Conservation (phyloP, 2,888 invertebrate species). For the Acleris cristana region DNA sequence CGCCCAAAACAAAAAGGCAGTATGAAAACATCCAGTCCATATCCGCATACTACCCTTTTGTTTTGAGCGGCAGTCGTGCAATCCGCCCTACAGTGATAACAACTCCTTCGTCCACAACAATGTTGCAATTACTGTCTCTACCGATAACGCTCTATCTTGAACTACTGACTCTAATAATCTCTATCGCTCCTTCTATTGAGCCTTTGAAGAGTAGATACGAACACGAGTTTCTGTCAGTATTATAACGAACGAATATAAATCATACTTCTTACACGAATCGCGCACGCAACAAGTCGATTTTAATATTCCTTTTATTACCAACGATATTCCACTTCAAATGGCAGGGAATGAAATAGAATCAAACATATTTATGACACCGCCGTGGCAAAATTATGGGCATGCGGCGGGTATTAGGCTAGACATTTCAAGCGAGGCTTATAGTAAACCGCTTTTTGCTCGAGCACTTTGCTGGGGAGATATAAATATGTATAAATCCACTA, state of each 20-base stretch:
- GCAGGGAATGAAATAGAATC: constrained; percentile 47
- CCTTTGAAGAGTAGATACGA: background rate
- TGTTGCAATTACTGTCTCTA: constrained; percentile 22
- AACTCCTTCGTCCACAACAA: constrained; percentile 4
- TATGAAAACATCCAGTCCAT: no score
- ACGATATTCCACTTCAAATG: constrained; percentile 50
- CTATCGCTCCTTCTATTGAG: background rate
- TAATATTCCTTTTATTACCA: constrained; percentile 51
- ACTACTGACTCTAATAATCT: constrained; percentile 19
- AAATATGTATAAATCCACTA: constrained; percentile 45
- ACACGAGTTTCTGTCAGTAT: constrained; percentile 13
- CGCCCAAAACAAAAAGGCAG: no score
- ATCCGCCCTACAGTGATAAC: constrained; percentile 42
- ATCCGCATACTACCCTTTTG: no score
- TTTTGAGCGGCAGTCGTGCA: constrained; percentile 25
- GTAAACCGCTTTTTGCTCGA: constrained; percentile 55
- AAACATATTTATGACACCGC: constrained; percentile 48
- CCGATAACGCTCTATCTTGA: constrained; percentile 27
- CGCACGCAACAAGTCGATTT: constrained; percentile 43
- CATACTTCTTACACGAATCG: constrained; percentile 27
- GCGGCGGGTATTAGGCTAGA: constrained; percentile 45
- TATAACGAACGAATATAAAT: constrained; percentile 13
- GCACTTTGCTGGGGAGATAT: constrained; percentile 44
- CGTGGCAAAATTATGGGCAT: constrained; percentile 49
- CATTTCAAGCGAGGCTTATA: constrained; percentile 42